Evolutionary conservation across 1,140 invertebrate genomes (phyloP), one percentile per base, ranked within the genome.

Genomic region (Holcopasites calliopsidis): DNA sequence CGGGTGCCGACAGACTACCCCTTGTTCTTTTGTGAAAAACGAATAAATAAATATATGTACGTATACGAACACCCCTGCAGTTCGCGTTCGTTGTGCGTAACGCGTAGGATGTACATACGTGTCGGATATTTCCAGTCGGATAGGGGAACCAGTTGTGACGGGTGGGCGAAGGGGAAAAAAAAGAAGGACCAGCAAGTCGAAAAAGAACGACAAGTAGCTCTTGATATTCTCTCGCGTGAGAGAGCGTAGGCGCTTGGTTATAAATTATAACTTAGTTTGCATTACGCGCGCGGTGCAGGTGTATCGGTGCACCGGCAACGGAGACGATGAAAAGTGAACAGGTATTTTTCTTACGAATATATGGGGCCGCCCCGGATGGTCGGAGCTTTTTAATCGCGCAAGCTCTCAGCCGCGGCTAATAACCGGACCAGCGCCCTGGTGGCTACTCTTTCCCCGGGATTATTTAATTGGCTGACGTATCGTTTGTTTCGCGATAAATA

Each of bases 41-140:
- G 82, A 80, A 71, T 84, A 84, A 84, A 84, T 84, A 84, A 84
- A 78, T 78, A 82, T 52, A 82, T 35, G 50, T 35, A 47, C 26
- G 28, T n/a, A 58, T 11, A n/a, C n/a, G 71, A 42, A 57, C 49
- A 28, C 40, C 31, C 11, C 18, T 28, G 26, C 6, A 28, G 13
- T n/a, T n/a, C 35, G 21, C 11, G 47, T 50, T 40, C 38, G 44
- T 16, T 40, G 18, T 31, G 21, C 33, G 77, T 52, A 44, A 21
- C 70, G 33, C 42, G 31, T 77, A 65, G 6, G 58, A 62, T 57
- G 21, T 10, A 6, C 10, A 11, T 28, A 18, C 23, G n/a, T 52
- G 33, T 47, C 61, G 10, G 50, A 54, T 61, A 52, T 70, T 76
- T 52, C 57, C 21, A 61, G 38, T 54, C n/a, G n/a, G n/a, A n/a